Base-by-base conservation (phyloP, 1,140 invertebrate genomes). In the Kradibia gibbosae region DNA sequence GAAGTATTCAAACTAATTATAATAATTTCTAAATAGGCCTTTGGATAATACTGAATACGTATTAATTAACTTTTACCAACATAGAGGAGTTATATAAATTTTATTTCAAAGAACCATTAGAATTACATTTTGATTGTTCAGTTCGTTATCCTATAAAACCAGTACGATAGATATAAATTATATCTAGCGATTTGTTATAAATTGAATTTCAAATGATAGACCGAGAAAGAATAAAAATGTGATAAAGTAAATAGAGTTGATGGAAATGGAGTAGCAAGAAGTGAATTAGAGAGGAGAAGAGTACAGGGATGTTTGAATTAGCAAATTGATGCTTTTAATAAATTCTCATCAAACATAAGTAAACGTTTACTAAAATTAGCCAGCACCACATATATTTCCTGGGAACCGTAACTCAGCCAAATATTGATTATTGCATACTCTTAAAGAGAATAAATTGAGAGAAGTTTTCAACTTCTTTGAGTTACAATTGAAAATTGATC, bases 341-440 rank as follows among this genome's bases (percentile, higher is more conserved):
- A 53, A 73, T 50, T 34, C 25, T 34, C 28, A 34, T n/a, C 15
- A 53, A 50, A 53, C 53, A 22, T 22, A 53, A 73, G 13, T 48
- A 53, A 73, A 55, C 8, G n/a, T 53, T 73, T 73, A 55, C 1
- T 34, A 53, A 73, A 22, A 22, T n/a, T 28, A 3, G 10, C 20
- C 13, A 45, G 5, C 25, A 50, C 53, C 28, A 31, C 48, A 73
- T 53, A 31, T 20, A 50, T 60, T 28, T 10, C 36, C 72, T 17
- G n/a, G n/a, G n/a, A n/a, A 53, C 22, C 11, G 48, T 20, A 53
- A 8, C 22, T n/a, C 36, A 34, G 28, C 45, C 48, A 73, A 73
- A 73, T 55, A 73, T 73, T 73, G 42, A 73, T 73, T 73, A 45
- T 50, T 50, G 42, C 42, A 31, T 73, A 73, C 39, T 20, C 71